Base-by-base conservation (phyloP, 2,113 vertebrate genomes). In the Chaetodon trifascialis region DNA sequence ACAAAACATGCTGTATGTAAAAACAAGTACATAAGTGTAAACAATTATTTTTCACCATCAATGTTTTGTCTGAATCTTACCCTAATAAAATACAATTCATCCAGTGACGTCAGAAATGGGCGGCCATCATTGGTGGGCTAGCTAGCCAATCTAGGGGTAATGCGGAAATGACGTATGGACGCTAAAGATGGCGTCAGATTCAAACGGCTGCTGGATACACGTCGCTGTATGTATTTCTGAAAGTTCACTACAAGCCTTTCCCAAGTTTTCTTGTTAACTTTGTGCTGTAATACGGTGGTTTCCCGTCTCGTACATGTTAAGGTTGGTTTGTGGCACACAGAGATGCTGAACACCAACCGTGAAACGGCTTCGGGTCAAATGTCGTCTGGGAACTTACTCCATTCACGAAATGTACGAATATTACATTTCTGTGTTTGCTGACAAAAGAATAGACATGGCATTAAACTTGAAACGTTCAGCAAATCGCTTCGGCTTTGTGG, bases 181-280 rank as follows among this genome's bases (percentile, higher is more conserved):
- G 75, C 60, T 63, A 55, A 90, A 92, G 59, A 94, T 93, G 94
- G 94, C 94, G 94, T 95, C 92, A 72, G 88, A 91, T 96, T 95
- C 78, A 95, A 95, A 95, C 86, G 15, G 67, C 4, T 42, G 0
- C 0, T 0, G 4, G 7, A 9, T 5, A 0, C 44, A 4, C 55
- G 34, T 78, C 1, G 2, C 65, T 11, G 86, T 90, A 60, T 82
- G 84, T 89, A 44, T 67, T 42, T 59, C 2, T 23, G 23, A 72
- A 12, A 6, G 34, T 65, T 52, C 1, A 34, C 4, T 36, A 15
- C 11, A 1, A 51, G 1, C 19, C 5, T 25, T 73, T 42, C 4
- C 17, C 0, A 0, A 0, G 3, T 8, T 75, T 69, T 75, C 0
- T 23, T 1, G 1, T 14, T 5, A 12, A 17, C n/a, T 1, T 38